Conservation (phyloP, 2,113 vertebrate genomes). For the Scalopus aquaticus region DNA sequence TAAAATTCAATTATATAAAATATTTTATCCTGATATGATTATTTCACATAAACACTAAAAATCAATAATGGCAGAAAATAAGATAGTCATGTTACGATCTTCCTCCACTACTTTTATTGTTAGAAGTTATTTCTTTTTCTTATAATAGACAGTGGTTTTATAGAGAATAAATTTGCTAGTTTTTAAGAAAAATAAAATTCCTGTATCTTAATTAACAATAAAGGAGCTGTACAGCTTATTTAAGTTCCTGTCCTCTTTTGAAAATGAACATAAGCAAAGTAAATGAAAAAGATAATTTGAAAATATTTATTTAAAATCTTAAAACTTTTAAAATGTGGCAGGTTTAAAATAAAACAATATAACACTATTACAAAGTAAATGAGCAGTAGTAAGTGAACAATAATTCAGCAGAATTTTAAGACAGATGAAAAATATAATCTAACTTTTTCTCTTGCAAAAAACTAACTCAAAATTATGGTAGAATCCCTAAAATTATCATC, state of each 20-base stretch:
- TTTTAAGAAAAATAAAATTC: background rate
- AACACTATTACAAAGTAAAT: background rate
- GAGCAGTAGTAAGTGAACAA: background rate
- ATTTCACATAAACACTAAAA: conserved; percentile 44
- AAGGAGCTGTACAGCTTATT: background rate
- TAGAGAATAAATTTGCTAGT: conserved; percentile 18
- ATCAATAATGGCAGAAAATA: background rate
- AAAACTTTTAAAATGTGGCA: conserved; percentile 11
- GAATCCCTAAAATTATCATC: conserved; percentile 19
- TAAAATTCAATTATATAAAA: conserved; percentile 42
- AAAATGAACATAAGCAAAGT: conserved; percentile 40
- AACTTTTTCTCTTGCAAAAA: background rate
- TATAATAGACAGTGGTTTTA: conserved; percentile 22
- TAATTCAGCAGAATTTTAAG: conserved; percentile 50
- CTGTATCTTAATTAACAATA: background rate
- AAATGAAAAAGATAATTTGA: conserved; percentile 19
- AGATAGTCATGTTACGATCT: conserved; percentile 9
- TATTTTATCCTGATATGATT: conserved; percentile 23
- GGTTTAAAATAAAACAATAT: conserved; percentile 41
- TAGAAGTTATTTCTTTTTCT: conserved; percentile 2
- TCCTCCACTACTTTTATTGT: background rate
- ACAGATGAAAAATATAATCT: background rate
- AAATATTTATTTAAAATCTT: conserved; percentile 37
- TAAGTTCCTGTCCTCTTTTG: background rate
- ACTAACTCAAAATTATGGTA: background rate